Evolutionary conservation across 2,888 invertebrate species (phyloP), one percentile per base, ranked within the genome.

Genomic region (Diaperis boleti): DNA sequence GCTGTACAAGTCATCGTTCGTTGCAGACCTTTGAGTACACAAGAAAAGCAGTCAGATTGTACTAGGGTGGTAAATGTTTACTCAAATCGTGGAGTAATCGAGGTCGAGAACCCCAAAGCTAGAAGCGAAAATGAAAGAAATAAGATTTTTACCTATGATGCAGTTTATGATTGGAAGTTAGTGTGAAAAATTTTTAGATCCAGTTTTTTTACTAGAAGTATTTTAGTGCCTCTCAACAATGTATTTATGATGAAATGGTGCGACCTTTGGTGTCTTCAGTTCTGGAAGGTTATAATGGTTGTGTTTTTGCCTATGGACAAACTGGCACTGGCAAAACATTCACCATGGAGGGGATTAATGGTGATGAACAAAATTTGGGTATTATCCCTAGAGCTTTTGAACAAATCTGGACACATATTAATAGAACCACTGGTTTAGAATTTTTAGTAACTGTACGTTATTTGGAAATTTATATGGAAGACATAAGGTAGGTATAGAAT

Each of bases 231-330:
- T 90, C 89, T 72, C 98, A 99, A 80, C 90, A 92, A 76, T 93
- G 94, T 70, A 83, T 99, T 17, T 99, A 98, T 83, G 96, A 97
- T 81, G 97, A 98, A 82, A 95, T 96, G 69, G 96, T 98, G 56
- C 89, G 95, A 44, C 96, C 96, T 0, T 83, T 99, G 73, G 96
- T 99, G 14, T 91, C 96, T 67, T 96, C 96, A 1, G 98, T 98
- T 3, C 86, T 99, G 65, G 92, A 95, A 78, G 99, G 99, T 1
- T 99, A 98, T 83, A 99, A 99, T 83, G 98, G 98, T 8, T 99
- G 98, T 73, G 97, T 99, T 71, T 98, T 99, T 85, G 99, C 98
- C 0, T 99, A 99, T 82, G 99, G 98, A 0, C 99, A 99, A 84
- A 99, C 99, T 0, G 98, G 98, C 65, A 98, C 98, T 0, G 98